Conservation (phyloP, 2,797 vertebrate genomes). For the Bucorvus abyssinicus region DNA sequence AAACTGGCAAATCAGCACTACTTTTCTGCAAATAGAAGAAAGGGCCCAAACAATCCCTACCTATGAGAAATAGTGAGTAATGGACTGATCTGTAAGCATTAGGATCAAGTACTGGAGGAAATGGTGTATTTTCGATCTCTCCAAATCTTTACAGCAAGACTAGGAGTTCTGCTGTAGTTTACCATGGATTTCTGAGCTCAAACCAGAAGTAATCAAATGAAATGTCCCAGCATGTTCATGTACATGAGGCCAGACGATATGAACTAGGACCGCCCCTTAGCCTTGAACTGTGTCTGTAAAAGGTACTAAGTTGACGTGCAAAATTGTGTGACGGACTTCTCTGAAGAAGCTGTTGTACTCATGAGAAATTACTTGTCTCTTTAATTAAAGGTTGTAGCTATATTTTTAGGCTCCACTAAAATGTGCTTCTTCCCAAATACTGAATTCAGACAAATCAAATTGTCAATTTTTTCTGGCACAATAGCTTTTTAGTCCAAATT, state of each 20-base stretch:
- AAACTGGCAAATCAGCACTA: background rate
- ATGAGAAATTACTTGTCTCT: background rate
- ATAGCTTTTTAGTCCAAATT: background rate
- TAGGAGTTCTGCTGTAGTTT: background rate
- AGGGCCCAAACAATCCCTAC: background rate
- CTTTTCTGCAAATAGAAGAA: background rate
- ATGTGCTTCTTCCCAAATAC: background rate
- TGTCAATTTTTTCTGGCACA: background rate
- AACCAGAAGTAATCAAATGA: background rate
- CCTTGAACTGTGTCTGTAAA: background rate
- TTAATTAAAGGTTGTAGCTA: background rate
- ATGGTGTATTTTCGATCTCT: background rate
- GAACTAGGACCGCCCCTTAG: background rate
- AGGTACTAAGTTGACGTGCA: background rate
- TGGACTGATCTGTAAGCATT: background rate
- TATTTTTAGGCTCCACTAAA: constrained; percentile 12
- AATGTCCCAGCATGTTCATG: background rate
- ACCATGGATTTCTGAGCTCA: background rate
- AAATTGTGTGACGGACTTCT: background rate
- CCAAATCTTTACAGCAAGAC: background rate
- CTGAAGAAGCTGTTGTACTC: background rate
- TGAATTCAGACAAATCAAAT: constrained; percentile 40
- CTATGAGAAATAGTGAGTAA: background rate
- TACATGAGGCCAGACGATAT: background rate
- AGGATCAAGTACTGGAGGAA: background rate